phyloP scores from a whole-genome alignment of 2,888 invertebrate genomes.

The Lepeophtheirus nordmannii region DNA sequence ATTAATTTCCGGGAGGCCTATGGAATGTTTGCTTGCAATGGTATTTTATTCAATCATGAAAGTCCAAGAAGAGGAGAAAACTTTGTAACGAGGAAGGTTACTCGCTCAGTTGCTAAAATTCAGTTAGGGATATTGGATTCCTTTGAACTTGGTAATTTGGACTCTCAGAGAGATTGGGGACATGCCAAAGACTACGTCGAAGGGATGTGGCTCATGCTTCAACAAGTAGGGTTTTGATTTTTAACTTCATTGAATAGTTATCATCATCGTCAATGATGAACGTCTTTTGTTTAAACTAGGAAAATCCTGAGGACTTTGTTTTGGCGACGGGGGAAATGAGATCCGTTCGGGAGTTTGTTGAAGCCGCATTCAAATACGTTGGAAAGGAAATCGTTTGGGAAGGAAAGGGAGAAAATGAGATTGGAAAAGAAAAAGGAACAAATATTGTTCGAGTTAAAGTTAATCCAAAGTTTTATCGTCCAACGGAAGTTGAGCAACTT shows the following conservation, averaged over 20 bases:
- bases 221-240: slow-evolving; percentile 41
- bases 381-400: slow-evolving; percentile 69
- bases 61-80: slow-evolving; percentile 89
- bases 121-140: slow-evolving; percentile 64
- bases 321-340: slow-evolving; percentile 89
- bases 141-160: slow-evolving; percentile 82
- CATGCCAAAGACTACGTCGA: slow-evolving; percentile 53
- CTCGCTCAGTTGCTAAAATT: slow-evolving; percentile 92
- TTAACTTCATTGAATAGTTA: neutral
- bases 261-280: neutral
- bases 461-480: slow-evolving; percentile 86
- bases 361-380: slow-evolving; percentile 62
- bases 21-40: slow-evolving; percentile 86
- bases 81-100: slow-evolving; percentile 95
- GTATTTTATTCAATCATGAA: slow-evolving; percentile 90
- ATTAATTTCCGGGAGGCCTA: slow-evolving; percentile 91
- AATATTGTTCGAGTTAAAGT: slow-evolving; percentile 64
- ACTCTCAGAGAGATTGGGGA: slow-evolving; percentile 95
- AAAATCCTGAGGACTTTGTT: slow-evolving; percentile 82
- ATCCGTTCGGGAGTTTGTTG: slow-evolving; percentile 91
- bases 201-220: slow-evolving; percentile 99
- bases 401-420: slow-evolving; percentile 66
- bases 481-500: slow-evolving; percentile 88
- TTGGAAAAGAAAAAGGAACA: slow-evolving; percentile 54
- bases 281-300: slow-evolving; percentile 31